Conservation (phyloP, 2,113 vertebrate species). For the Nymphicus hollandicus region DNA sequence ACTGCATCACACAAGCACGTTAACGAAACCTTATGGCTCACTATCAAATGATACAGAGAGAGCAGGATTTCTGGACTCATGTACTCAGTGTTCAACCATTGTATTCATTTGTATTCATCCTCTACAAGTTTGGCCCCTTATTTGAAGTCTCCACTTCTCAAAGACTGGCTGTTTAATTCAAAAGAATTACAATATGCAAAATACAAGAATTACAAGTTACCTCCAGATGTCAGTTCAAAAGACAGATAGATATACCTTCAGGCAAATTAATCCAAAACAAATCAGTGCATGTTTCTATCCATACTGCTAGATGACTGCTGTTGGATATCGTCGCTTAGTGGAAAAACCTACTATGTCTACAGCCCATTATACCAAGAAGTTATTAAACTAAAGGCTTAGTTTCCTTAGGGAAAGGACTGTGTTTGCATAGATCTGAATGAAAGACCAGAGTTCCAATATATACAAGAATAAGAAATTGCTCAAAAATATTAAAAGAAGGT, state of each 20-base stretch:
- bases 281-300: not conserved
- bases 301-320: not conserved
- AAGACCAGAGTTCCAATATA: not conserved
- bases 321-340: not conserved
- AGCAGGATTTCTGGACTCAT: not conserved
- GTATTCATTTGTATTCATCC: not conserved
- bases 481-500: not conserved
- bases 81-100: not conserved
- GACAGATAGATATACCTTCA: not conserved
- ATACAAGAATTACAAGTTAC: not conserved
- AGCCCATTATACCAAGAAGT: not conserved
- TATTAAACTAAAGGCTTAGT: not conserved
- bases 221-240: not conserved
- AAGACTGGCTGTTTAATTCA: not conserved
- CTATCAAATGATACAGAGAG: not conserved
- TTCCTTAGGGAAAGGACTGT: not conserved
- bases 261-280: not conserved
- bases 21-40: not conserved
- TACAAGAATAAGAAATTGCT: not conserved
- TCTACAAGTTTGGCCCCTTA: not conserved
- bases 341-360: not conserved
- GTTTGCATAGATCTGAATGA: not conserved
- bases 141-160: not conserved
- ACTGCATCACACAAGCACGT: rapidly evolving
- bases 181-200: not conserved